Percentiles rank a stretch among this genome's conserved stretches.
phyloP scores from a whole-genome alignment of 2,888 invertebrate genomes.

The Synergus itoensis region DNA sequence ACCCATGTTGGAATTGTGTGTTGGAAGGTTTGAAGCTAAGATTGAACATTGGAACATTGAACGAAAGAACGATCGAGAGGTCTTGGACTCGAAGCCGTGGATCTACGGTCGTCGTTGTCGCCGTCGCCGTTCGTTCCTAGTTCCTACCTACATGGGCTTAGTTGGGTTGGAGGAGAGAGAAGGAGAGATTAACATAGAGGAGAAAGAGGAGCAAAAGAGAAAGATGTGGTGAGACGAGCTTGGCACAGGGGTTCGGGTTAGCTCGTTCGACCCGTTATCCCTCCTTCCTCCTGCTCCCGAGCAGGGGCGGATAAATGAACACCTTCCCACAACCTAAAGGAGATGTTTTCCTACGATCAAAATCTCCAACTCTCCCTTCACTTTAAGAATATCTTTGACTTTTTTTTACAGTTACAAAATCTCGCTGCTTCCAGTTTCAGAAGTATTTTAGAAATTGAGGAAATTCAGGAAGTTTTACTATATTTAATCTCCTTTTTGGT shows the following conservation, averaged over 20 bases:
- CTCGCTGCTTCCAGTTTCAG: too few relatives aligned
- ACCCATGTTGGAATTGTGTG: slow-evolving; percentile 7
- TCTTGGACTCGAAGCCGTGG: slow-evolving; percentile 54
- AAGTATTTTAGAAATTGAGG: too few relatives aligned
- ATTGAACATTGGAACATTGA: slow-evolving; percentile 1
- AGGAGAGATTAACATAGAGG: slow-evolving; percentile 50
- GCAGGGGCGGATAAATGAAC: slow-evolving; percentile 11
- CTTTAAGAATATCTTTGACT: background rate
- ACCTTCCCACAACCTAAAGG: slow-evolving; percentile 26
- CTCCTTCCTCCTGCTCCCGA: slow-evolving; percentile 52
- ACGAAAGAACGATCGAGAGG: slow-evolving; percentile 48
- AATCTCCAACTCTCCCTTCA: background rate
- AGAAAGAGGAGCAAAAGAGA: slow-evolving; percentile 45
- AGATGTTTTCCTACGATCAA: slow-evolving; percentile 33
- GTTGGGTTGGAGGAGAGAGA: slow-evolving; percentile 41
- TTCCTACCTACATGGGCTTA: slow-evolving; percentile 18
- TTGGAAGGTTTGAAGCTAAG: background rate
- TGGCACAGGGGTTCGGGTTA: slow-evolving; percentile 73
- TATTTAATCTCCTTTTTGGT: too few relatives aligned
- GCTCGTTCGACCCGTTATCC: slow-evolving; percentile 78
- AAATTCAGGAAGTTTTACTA: too few relatives aligned
- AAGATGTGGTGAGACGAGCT: slow-evolving; percentile 54
- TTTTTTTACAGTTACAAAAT: background rate
- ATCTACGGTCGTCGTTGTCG: slow-evolving; percentile 42
- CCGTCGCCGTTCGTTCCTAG: slow-evolving; percentile 43